Base-by-base conservation (phyloP, 2,113 vertebrate species). In the Propithecus coquereli region DNA sequence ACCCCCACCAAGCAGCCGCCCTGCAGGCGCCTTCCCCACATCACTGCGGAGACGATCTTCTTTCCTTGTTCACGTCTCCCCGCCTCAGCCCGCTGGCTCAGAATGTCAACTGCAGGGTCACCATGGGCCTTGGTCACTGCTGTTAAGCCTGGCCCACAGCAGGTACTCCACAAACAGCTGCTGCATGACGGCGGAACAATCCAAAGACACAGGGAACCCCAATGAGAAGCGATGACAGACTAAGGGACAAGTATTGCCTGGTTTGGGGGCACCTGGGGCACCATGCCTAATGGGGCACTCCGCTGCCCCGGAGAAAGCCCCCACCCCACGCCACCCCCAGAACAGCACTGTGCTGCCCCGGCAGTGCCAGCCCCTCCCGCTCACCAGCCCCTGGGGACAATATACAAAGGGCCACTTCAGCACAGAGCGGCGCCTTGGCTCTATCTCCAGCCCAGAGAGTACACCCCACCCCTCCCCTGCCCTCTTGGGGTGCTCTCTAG, bases 341-440 rank as follows among this genome's bases (percentile, higher is more conserved):
- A 84, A 45, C 76, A 85, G 45, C 16, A 0, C 52, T 2, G 3
- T 27, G 52, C 43, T 57, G n/a, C 61, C 95, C 91, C 0, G 0
- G 96, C 86, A 57, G 87, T 92, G 90, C 96, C 97, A 97, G 97
- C 94, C 95, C 95, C 95, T 76, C 84, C 97, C n/a, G 8, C 90
- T 43, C 7, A 8, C 37, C n/a, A 11, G 63, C 91, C 87, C 77
- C 63, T 63, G 16, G 84, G 54, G 85, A 98, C 98, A 98, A 98
- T 96, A 87, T 98, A 98, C 98, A 98, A 99, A 98, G 96, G 95
- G 65, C 96, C 98, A 97, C 87, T 98, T 98, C 94, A 98, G 97
- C 90, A 93, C 87, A 8, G n/a, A 97, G 93, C 20, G 54, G 54
- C 6, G 54, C 93, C 61, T 91, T 95, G 90, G 97, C 96, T 96